Base-by-base conservation (phyloP, 2,797 vertebrate species). In the Hydrolagus colliei region DNA sequence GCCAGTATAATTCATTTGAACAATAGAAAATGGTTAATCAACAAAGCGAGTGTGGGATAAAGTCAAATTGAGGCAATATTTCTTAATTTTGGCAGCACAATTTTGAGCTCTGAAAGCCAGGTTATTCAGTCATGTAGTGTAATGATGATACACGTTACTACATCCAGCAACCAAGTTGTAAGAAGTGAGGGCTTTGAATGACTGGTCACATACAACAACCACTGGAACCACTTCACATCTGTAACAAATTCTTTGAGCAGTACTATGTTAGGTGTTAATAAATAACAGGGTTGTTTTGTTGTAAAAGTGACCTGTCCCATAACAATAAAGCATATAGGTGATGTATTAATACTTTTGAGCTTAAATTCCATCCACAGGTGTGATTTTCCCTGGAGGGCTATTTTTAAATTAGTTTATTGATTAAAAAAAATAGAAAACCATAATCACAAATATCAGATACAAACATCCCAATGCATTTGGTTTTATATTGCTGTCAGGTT, bases 1-100 rank as follows among this genome's bases (percentile, higher is more conserved):
- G 88, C 92, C 89, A 88, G 87, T 92, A 90, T 94, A 91, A 92
- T 94, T 93, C 59, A 89, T 93, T 92, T 89, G 86, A 89, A 88
- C 89, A 92, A 91, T 88, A 93, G 89, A 95, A 93, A 90, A 87
- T 87, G 88, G 90, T 93, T 94, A 93, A 94, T 95, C 92, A 93
- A 89, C 89, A 90, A 89, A 89, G 89, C 86, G 88, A 87, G 89
- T 87, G 41, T 86, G 90, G 87, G 86, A 91, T 93, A 89, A 87
- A 92, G 91, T 88, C 88, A 91, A 92, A 90, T 86, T 87, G 88
- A 89, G 88, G 86, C 87, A 87, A 89, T 89, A 89, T 92, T 92
- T 93, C 89, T 90, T 91, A 87, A 91, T 91, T 92, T 89, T 89
- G 86, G 87, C 89, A 91, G 91, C 86, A 88, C 82, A 87, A 89